Base-by-base conservation (phyloP, 2,113 vertebrate species). In the Brachypteracias leptosomus region DNA sequence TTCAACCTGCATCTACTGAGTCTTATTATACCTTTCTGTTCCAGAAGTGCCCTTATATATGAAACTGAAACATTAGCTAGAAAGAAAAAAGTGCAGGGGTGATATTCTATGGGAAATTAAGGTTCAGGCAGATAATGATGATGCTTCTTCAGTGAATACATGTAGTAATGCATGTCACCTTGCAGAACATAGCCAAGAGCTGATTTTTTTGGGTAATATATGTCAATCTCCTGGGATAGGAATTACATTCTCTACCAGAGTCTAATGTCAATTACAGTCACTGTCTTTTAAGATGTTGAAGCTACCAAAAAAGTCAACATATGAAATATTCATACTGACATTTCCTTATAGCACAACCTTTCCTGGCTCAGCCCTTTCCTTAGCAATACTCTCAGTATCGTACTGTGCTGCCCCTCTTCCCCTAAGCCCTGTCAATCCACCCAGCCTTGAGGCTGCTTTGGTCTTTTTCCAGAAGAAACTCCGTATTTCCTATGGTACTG, bases 281-380 rank as follows among this genome's bases (percentile, higher is more conserved):
- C 88, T 90, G 78, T 80, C 88, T 94, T 83, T 91, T 79, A 90
- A 83, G 82, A 96, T 25, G 67, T 6, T 74, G 58, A 91, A 91
- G 83, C 82, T 90, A 84, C 65, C 93, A 92, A 96, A 93, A 90
- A 83, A 83, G 79, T 89, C 95, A 96, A 95, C 73, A 78, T 55
- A 96, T 97, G 88, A 97, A 97, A 97, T 95, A 95, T 96, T 96
- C 92, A 97, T 93, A 92, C 61, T 96, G 92, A 95, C 93, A 96
- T 97, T 96, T 97, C 83, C 79, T 84, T 84, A 81, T 16, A 93
- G 90, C 36, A 26, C 52, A 86, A 75, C 76, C 68, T 92, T 47
- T 68, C 61, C 61, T 16, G 57, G 61, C 82, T 87, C 83, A 95
- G 93, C 73, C 85, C 84, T 92, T 81, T 94, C 72, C 61, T 90